Base-by-base conservation (phyloP, 2,888 invertebrate genomes). In the Heteromyza rotundicornis region DNA sequence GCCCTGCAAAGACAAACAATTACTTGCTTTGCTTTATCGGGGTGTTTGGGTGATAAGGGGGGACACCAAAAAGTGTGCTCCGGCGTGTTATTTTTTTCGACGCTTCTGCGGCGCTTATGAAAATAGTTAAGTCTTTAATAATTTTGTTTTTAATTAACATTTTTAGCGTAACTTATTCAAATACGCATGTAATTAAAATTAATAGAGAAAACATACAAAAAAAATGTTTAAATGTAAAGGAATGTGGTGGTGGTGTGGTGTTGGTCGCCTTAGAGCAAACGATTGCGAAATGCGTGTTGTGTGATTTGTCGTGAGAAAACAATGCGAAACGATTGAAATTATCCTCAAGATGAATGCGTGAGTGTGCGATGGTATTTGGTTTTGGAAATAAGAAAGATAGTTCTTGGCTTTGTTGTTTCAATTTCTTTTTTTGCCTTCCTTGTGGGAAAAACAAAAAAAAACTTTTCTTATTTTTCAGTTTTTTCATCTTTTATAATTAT, bases 401-500 rank as follows among this genome's bases (percentile, higher is more conserved):
- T 27, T 56, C 51, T 44, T 23, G 52, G 10, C 40, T 59, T 52
- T 54, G 22, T 27, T 27, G 5, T 27, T 27, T 27, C 5, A 27
- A 27, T 5, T 27, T 27, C 27, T 60, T 17, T 44, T 53, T 61
- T 61, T 57, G 32, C 55, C 60, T 65, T 67, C 65, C 60, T 62
- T 54, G 57, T 59, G 32, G n/a, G 19, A 47, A 24, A 54, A 53
- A 52, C 62, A 63, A 62, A 63, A 64, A 62, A 66, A 63, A 67
- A 57, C 68, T 61, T 67, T 67, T 72, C 70, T 72, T 76, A 68
- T 74, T 74, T 53, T 70, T 65, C 52, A 59, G 66, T 78, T 76
- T 75, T 75, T 77, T 77, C 75, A 75, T 70, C 70, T 75, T 72
- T 79, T 79, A 77, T 80, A 81, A 79, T 80, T 80, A 81, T 80